Conservation (phyloP, 2,113 vertebrate genomes). For the Spea multiplicata region DNA sequence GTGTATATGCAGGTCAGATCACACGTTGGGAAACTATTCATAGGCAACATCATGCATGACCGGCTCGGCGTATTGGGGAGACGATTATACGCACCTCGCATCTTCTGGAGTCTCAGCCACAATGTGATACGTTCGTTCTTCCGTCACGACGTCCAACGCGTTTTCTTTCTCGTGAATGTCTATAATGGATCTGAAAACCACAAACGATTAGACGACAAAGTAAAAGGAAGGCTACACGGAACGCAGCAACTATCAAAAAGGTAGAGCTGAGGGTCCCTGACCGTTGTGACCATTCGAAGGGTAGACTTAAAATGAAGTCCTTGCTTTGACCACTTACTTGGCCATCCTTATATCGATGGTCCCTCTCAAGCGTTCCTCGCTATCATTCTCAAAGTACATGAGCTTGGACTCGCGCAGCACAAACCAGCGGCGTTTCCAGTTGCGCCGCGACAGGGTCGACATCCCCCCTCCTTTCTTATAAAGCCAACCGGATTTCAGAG, state of each 20-base stretch:
- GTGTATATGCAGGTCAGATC: too few relatives aligned
- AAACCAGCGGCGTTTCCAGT: constrained; percentile 95
- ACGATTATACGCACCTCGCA: constrained; percentile 70
- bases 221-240: too few relatives aligned
- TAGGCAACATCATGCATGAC: too few relatives aligned
- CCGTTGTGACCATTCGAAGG: too few relatives aligned
- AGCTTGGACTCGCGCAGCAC: constrained; percentile 85
- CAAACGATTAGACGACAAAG: background rate
- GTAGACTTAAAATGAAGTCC: too few relatives aligned
- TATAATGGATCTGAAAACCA: constrained; percentile 80
- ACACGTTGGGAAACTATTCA: too few relatives aligned
- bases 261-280: too few relatives aligned
- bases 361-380: constrained; percentile 88
- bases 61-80: too few relatives aligned
- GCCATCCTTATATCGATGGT: constrained; percentile 84
- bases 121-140: constrained; percentile 87
- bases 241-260: too few relatives aligned
- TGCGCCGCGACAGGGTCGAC: constrained; percentile 84
- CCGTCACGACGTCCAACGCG: constrained; percentile 85
- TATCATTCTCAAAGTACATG: constrained; percentile 91
- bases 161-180: constrained; percentile 94
- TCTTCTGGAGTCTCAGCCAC: constrained; percentile 90
- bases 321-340: constrained; percentile 65
- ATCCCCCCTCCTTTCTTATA: constrained; percentile 89
- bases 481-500: constrained; percentile 86